phyloP scores from a whole-genome alignment of 37 sponge, comb jelly and placozoan species.

The Aplysina aerophoba region DNA sequence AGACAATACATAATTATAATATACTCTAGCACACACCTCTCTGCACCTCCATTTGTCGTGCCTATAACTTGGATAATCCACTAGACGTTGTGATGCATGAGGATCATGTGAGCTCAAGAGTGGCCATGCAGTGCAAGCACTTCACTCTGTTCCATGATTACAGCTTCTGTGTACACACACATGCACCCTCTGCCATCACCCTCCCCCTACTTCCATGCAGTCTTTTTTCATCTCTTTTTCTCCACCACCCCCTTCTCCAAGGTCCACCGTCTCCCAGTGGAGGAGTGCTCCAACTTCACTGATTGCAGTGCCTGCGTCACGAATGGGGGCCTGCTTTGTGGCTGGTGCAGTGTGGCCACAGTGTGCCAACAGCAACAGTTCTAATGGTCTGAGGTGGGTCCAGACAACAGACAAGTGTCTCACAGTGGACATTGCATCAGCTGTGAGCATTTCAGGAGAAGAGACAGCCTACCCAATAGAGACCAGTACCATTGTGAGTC shows the following conservation, averaged over 20 bases:
- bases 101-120: too few relatives aligned
- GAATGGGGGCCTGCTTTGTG: conserved; percentile 56
- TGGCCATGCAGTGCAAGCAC: too few relatives aligned
- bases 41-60: too few relatives aligned
- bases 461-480: conserved; percentile 14
- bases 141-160: too few relatives aligned
- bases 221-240: neutral
- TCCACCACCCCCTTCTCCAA: conserved; percentile 10
- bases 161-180: too few relatives aligned
- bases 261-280: conserved; percentile 50
- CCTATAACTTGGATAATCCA: too few relatives aligned
- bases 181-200: too few relatives aligned
- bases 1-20: too few relatives aligned
- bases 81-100: too few relatives aligned
- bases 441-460: conserved; percentile 19
- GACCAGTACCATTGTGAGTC: neutral
- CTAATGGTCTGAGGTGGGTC: conserved; percentile 10
- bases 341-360: conserved; percentile 85
- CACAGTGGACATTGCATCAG: conserved; percentile 9
- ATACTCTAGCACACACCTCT: too few relatives aligned
- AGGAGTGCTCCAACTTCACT: conserved; percentile 46
- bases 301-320: conserved; percentile 51
- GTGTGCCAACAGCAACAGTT: conserved; percentile 57
- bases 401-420: neutral
- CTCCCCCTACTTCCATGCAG: too few relatives aligned